Conservation (phyloP, 2,797 vertebrate species). For the Anas bahamensis region DNA sequence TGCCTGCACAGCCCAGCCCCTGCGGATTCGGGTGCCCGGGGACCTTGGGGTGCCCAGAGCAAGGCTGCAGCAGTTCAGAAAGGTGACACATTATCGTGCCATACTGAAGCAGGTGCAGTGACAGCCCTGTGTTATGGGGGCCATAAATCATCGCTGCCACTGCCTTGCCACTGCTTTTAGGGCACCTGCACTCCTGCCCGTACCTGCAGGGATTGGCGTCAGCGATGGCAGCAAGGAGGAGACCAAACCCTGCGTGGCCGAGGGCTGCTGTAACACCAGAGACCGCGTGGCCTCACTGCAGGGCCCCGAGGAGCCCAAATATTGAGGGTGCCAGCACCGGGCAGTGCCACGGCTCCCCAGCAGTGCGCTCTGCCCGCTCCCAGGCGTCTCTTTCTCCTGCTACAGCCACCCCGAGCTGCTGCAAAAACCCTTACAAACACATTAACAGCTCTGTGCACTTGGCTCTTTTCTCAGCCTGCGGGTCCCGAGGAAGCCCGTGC, state of each 20-base stretch:
- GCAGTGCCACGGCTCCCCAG: rapidly evolving
- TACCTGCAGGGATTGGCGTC: not conserved
- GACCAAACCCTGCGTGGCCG: not conserved
- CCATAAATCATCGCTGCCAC: not conserved
- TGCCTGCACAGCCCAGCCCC: not conserved
- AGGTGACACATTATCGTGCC: not conserved
- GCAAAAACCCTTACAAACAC: too few relatives aligned
- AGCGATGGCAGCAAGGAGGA: not conserved
- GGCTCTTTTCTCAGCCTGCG: too few relatives aligned
- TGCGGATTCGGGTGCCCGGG: not conserved
- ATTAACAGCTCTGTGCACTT: too few relatives aligned
- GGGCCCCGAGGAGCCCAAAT: not conserved
- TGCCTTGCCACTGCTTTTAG: not conserved
- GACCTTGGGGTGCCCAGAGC: not conserved
- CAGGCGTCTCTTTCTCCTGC: too few relatives aligned
- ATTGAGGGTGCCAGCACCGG: not conserved
- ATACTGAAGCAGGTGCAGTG: rapidly evolving
- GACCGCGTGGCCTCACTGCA: not conserved
- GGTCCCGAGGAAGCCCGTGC: too few relatives aligned
- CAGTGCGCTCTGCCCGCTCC: not conserved
- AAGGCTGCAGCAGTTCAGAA: too few relatives aligned
- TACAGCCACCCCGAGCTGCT: too few relatives aligned
- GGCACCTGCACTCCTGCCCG: not conserved
- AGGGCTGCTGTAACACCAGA: not conserved
- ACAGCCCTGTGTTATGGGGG: not conserved